These are phyloP conservation scores for Sphaerodactylus townsendi DNA, from an alignment of 2,113 vertebrate species.

Conservation along the genomic window DNA sequence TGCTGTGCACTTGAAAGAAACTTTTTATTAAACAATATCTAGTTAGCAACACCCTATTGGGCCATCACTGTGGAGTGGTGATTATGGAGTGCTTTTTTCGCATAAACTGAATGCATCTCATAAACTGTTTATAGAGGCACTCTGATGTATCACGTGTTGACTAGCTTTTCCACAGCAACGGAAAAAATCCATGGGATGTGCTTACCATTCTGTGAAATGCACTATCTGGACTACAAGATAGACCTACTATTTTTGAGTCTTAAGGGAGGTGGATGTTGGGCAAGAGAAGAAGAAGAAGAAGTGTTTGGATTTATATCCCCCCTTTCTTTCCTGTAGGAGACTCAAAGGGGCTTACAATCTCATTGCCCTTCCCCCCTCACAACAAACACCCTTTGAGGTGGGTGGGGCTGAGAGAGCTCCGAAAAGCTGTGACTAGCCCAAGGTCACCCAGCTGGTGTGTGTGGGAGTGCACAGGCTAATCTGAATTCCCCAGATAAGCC, in stretches of 20 bases:
- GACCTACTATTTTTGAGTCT: conserved; percentile 52
- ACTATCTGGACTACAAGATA: conserved; percentile 52
- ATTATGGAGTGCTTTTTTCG: conserved; percentile 68
- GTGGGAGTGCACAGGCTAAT: no score
- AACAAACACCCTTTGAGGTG: no score
- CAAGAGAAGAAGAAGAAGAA: no score
- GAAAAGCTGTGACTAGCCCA: no score
- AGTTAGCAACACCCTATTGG: conserved; percentile 71
- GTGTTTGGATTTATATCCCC: no score
- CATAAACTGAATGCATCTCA: conserved; percentile 71
- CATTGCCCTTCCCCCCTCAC: no score
- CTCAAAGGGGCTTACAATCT: no score
- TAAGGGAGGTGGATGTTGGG: conserved; percentile 41
- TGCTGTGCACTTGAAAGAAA: conserved; percentile 70
- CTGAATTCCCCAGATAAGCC: no score
- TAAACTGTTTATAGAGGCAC: conserved; percentile 66
- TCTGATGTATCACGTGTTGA: conserved; percentile 64
- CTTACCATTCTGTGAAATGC: conserved; percentile 54
- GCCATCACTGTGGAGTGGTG: conserved; percentile 65
- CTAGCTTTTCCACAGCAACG: conserved; percentile 58
- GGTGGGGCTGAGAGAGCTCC: no score
- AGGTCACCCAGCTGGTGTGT: no score
- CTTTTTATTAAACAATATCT: conserved; percentile 72
- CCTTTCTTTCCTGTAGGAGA: no score
- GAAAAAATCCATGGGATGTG: conserved; percentile 63